These are phyloP conservation scores for Hydropotes inermis DNA, from an alignment of 2,113 vertebrate species.

Conservation along the genomic window DNA sequence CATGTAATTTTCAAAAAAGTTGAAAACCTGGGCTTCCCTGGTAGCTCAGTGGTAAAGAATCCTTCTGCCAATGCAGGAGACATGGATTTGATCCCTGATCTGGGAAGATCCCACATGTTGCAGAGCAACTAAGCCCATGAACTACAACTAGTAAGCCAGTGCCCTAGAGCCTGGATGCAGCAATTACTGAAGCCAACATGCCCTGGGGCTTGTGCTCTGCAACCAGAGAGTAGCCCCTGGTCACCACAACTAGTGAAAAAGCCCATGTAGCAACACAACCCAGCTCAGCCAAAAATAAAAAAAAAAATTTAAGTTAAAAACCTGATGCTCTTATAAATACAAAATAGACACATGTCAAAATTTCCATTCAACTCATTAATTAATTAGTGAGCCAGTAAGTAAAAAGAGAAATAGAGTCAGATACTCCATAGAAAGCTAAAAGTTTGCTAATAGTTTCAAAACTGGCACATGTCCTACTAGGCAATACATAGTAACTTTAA, in stretches of 20 bases:
- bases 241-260: background rate
- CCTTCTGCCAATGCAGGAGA: background rate
- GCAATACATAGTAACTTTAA: background rate
- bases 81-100: fast-evolving
- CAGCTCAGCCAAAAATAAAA: background rate
- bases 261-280: background rate
- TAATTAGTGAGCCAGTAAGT: background rate
- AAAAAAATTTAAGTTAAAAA: background rate
- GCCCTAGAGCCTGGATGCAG: background rate
- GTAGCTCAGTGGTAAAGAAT: background rate
- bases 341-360: background rate
- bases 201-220: background rate
- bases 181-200: background rate
- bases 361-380: background rate
- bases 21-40: background rate
- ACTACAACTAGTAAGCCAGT: background rate
- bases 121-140: background rate
- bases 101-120: background rate
- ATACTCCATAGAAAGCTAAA: background rate
- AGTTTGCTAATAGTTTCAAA: background rate
- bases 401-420: background rate
- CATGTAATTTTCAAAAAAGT: slow-evolving; percentile 3
- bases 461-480: background rate
- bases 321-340: background rate
- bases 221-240: background rate